These are phyloP conservation scores for Oedothorax gibbosus DNA, from an alignment of 1,140 invertebrate species.

Conservation along the genomic window DNA sequence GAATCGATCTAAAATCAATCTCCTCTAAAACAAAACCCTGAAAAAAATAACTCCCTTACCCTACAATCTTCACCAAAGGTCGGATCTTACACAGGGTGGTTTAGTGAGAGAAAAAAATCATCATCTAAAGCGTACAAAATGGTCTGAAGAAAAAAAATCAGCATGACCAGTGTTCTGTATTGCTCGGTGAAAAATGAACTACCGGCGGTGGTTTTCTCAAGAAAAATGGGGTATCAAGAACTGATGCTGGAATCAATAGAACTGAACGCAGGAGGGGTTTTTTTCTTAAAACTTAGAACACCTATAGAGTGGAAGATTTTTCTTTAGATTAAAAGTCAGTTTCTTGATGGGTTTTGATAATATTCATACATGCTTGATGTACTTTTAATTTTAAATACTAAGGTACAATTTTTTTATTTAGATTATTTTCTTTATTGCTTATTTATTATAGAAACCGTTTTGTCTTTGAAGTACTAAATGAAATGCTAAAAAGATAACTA, in stretches of 20 bases:
- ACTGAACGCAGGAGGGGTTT: slow-evolving; percentile 1
- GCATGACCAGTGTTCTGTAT: slow-evolving; percentile 42
- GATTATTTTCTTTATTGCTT: too few relatives aligned
- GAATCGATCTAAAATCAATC: slow-evolving; percentile 48
- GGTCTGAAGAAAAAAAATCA: slow-evolving; percentile 23
- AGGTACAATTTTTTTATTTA: too few relatives aligned
- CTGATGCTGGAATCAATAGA: slow-evolving; percentile 43
- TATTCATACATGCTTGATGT: too few relatives aligned
- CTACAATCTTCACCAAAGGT: slow-evolving; percentile 35
- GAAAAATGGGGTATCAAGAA: slow-evolving; percentile 49
- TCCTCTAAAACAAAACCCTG: slow-evolving; percentile 31
- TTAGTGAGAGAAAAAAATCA: slow-evolving; percentile 30
- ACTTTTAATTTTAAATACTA: too few relatives aligned
- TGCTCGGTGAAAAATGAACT: slow-evolving; percentile 47
- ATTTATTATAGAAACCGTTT: too few relatives aligned
- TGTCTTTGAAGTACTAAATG: too few relatives aligned
- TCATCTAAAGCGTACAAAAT: slow-evolving; percentile 42
- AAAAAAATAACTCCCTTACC: slow-evolving; percentile 6
- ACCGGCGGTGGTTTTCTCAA: neutral
- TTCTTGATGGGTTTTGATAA: too few relatives aligned
- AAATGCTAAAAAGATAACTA: too few relatives aligned
- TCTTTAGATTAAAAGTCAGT: too few relatives aligned
- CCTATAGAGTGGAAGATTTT: too few relatives aligned
- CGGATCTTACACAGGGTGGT: neutral
- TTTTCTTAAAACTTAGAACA: neutral